Base-by-base conservation (phyloP, 2,888 invertebrate genomes). In the Perithous albicinctus region DNA sequence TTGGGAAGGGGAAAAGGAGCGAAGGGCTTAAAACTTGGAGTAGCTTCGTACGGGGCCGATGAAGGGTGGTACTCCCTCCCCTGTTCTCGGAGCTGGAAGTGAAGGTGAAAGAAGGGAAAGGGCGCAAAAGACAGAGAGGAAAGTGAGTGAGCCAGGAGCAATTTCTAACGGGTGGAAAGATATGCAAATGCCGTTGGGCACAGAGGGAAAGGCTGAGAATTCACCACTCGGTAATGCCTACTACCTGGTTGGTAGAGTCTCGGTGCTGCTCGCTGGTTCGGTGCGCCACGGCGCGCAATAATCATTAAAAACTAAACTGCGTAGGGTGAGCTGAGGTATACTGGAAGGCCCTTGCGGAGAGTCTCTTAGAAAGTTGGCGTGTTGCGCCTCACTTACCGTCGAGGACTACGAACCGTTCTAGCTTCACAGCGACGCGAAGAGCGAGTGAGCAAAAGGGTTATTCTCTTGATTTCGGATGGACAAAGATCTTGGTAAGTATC, bases 301-400 rank as follows among this genome's bases (percentile, higher is more conserved):
- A 91, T 91, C 90, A 90, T 91, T 91, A 91, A 91, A 91, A 90
- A 90, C 88, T 90, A 88, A 91, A 90, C 89, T 87, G 86, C 85
- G 87, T 81, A 79, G 51, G 29, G 32, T 12, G 10, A 23, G n/a
- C 26, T 7, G 35, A 67, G 66, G 18, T 29, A 15, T 43, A 43
- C 15, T 18, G 18, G 51, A 15, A 54, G 29, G 29, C n/a, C 73
- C 23, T 41, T 20, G 23, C 43, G 54, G 67, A 69, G 74, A 69
- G 74, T 54, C 72, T 61, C 76, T 80, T 43, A 63, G 51, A 82
- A 85, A 78, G 82, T 85, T 77, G 75, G 82, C 79, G 84, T 78
- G 75, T 66, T 69, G 64, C 72, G 67, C 38, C 74, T 64, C 54
- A 54, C 54, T 74, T 41, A 29, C 67, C 46, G 46, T 46, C 51